A percentile compares a stretch with the other conserved stretches of the same genome.
These are phyloP conservation scores for Sitta carolinensis DNA, from an alignment of 2,797 vertebrate species.

Conservation along the genomic window DNA sequence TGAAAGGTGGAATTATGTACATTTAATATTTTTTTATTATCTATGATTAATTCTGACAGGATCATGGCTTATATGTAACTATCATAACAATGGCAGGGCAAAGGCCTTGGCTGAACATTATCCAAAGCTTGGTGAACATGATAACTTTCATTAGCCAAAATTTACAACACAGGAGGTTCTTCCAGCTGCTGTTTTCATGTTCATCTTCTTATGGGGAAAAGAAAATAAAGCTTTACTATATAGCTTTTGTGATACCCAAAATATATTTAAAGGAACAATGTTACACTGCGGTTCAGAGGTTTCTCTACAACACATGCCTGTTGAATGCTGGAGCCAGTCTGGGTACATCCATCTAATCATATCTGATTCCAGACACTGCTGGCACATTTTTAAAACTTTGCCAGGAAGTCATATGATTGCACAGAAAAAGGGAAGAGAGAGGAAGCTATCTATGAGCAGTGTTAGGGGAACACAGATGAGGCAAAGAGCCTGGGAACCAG, in stretches of 20 bases:
- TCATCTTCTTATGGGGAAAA: not conserved
- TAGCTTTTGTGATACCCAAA: not conserved
- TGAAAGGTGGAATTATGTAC: conserved; percentile 16
- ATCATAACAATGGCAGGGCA: conserved; percentile 6
- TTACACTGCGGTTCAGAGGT: not conserved
- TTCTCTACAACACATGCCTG: not conserved
- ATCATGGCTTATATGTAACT: not conserved
- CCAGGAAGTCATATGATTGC: not conserved
- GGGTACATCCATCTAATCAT: not conserved
- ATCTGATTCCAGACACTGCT: conserved; percentile 5
- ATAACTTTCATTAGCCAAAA: not conserved
- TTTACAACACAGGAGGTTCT: not conserved
- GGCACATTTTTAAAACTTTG: not conserved
- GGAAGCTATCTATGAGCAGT: not conserved
- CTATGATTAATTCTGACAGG: conserved; percentile 26
- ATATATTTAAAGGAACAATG: not conserved
- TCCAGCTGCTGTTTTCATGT: not conserved
- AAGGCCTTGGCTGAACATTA: not conserved
- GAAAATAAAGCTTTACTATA: not conserved
- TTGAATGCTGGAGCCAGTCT: not conserved
- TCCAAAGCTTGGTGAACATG: not conserved
- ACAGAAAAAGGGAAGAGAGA: not conserved
- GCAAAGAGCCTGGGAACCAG: not conserved
- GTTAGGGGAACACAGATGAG: not conserved
- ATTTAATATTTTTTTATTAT: conserved; percentile 37